Base-by-base conservation (phyloP, 2,113 vertebrate genomes). In the Seriola quinqueradiata region DNA sequence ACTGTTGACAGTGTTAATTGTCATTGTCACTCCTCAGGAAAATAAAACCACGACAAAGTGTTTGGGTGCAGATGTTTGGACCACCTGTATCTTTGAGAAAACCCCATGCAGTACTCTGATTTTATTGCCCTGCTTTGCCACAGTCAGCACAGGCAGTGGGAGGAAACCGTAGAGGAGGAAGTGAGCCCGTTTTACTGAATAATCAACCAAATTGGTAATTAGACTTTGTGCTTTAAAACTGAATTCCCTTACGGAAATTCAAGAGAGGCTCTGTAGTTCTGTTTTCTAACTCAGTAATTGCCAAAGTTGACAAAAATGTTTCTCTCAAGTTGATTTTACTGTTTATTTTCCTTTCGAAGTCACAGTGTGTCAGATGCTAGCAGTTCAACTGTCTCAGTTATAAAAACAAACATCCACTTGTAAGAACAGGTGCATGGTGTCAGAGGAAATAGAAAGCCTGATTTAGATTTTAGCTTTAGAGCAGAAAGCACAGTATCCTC, bases 391-490 rank as follows among this genome's bases (percentile, higher is more conserved):
- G 13, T 38, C 21, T 60, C 0, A 36, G 10, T 42, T 46, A 48
- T 59, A 57, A 44, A 69, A 77, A 46, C 28, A 78, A 55, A 71
- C 32, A 52, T 71, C 25, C 13, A 21, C 16, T 32, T 8, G 8
- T 3, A 40, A 32, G 16, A 63, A 50, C 34, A 67, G 42, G 66
- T 60, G 75, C 28, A 44, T 44, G 38, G 8, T 70, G 28, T 64
- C 23, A 50, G 23, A 58, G 59, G n/a, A 79, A 79, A 82, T 10
- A 34, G 46, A 71, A 4, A 10, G n/a, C 14, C 55, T 44, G 23
- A 72, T 82, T 85, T 48, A 72, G 63, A 59, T 28, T 36, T 59
- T 25, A 52, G 57, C 32, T 59, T 54, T 6, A n/a, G 21, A 60
- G 58, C 54, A 19, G 7, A 65, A 54, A 10, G 17, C 17, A 32